These are phyloP conservation scores for Indicator maculatus DNA, from an alignment of 2,113 vertebrate genomes.

Conservation along the genomic window DNA sequence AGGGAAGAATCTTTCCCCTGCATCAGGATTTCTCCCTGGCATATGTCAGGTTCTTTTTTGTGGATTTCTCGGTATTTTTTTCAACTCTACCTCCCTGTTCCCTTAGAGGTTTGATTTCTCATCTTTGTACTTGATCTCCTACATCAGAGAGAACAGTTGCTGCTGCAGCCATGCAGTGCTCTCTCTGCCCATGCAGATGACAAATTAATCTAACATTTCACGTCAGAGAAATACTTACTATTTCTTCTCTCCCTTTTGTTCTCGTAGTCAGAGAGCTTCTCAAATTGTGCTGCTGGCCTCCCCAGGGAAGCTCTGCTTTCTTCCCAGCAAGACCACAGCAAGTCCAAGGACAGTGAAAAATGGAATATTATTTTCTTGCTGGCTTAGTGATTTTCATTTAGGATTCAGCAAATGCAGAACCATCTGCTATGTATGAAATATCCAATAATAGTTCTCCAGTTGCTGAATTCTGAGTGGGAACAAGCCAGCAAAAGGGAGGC, in stretches of 20 bases:
- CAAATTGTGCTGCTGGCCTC: neutral
- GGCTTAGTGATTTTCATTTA: conserved; percentile 56
- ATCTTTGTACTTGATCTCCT: conserved; percentile 7
- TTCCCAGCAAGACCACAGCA: neutral
- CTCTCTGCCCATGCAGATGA: neutral
- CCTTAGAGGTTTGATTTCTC: neutral
- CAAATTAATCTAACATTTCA: conserved; percentile 42
- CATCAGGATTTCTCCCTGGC: neutral
- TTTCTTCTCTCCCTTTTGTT: conserved; percentile 2
- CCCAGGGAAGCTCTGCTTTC: neutral
- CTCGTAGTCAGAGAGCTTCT: neutral
- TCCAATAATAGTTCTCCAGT: conserved; percentile 47
- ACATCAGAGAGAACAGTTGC: neutral
- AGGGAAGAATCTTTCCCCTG: neutral
- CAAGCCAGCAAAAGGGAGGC: conserved; percentile 12
- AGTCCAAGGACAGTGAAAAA: conserved; percentile 49
- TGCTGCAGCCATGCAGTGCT: neutral
- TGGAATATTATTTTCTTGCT: conserved; percentile 57
- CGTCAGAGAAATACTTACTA: neutral
- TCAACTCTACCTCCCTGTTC: neutral
- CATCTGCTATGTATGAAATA: conserved; percentile 57
- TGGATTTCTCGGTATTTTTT: neutral
- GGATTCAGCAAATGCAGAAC: conserved; percentile 58
- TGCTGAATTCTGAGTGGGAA: conserved; percentile 40
- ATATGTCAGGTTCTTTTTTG: neutral